A percentile compares a stretch with the other conserved stretches of the same genome.
phyloP scores from a whole-genome alignment of 2,888 invertebrate genomes.

The Blera fallax region DNA sequence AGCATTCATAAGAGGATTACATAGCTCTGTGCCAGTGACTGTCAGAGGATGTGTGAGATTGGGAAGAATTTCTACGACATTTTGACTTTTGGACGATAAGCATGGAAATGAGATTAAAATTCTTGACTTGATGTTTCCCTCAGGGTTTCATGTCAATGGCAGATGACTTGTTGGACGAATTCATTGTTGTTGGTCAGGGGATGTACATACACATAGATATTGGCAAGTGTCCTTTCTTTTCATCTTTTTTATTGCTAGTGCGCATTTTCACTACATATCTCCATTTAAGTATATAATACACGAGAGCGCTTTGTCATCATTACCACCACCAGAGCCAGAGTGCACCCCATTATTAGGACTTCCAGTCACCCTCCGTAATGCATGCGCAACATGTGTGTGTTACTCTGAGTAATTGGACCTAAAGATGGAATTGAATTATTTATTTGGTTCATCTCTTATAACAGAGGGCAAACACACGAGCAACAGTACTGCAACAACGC shows the following conservation, averaged over 20 bases:
- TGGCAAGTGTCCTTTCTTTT: too few relatives aligned
- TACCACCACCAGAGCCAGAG: background rate
- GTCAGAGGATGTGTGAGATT: background rate
- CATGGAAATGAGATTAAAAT: background rate
- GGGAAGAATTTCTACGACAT: background rate
- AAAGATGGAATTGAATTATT: conserved; percentile 68
- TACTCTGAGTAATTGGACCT: conserved; percentile 55
- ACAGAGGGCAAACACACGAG: background rate
- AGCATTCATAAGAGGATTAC: conserved; percentile 21
- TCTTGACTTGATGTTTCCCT: background rate
- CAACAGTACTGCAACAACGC: background rate
- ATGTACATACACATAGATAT: too few relatives aligned
- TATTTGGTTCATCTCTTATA: conserved; percentile 29
- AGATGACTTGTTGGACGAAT: background rate
- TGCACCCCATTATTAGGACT: background rate
- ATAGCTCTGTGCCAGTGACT: background rate
- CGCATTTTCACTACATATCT: too few relatives aligned
- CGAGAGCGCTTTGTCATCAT: background rate
- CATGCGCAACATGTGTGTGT: conserved; percentile 58
- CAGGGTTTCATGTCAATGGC: background rate
- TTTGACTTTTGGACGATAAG: background rate
- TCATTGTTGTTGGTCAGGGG: too few relatives aligned
- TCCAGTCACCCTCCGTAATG: background rate
- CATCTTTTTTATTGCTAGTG: background rate
- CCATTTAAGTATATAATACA: too few relatives aligned